Evolutionary conservation across 2,888 invertebrate species (phyloP), one percentile per base, ranked within the genome.

Genomic region (Trichopoda pennipes): DNA sequence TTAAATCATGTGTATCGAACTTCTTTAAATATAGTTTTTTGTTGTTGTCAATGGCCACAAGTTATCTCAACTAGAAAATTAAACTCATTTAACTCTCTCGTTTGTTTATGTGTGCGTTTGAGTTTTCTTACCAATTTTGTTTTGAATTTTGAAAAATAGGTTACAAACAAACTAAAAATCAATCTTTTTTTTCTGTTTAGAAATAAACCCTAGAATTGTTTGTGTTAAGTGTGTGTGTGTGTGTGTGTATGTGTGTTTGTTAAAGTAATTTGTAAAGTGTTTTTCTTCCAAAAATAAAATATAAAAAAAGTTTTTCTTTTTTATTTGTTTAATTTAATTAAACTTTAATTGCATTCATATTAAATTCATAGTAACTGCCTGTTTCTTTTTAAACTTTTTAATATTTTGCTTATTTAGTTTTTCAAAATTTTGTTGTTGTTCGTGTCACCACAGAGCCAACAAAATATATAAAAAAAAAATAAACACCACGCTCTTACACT

Each of bases 1-100:
- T 87, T 88, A 87, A 89, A 89, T 86, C 88, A 87, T 87, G 64
- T 79, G 51, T 51, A 61, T 68, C 51, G 32, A 72, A 64, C 47
- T 78, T 68, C 23, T 49, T 75, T 66, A n/a, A 66, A 51, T 28
- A 66, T 28, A 73, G 51, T 61, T 47, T 47, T 53, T 56, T 47
- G 21, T 58, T 66, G 42, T 23, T 69, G 53, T 35, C 44, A 19
- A 47, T 28, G 38, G 38, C 1, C n/a, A 23, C 14, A 28, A 60
- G 9, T 19, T 42, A n/a, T 35, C 28, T 28, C 19, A 63, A 42
- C 32, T 49, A 42, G 35, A 42, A 58, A 53, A 58, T 61, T 19
- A 66, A 56, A 69, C 56, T 85, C 85, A 86, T 80, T 68, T 38
- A 58, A 32, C 21, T 69, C 19, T 60, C 32, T 68, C 70, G 68